These are phyloP conservation scores for Spinibarbus caldwelli DNA, from an alignment of 2,797 vertebrate species.

Conservation along the genomic window DNA sequence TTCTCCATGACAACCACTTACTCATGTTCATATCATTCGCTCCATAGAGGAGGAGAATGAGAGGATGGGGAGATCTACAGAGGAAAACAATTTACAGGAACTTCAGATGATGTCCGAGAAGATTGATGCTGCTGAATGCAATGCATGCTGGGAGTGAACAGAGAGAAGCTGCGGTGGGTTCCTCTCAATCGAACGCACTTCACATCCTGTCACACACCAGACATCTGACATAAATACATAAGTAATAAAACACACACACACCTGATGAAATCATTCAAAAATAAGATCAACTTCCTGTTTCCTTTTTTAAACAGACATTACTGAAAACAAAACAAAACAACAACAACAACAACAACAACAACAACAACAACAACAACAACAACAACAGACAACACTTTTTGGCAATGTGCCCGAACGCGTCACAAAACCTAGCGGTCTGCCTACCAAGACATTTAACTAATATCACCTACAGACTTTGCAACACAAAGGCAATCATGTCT, in stretches of 20 bases:
- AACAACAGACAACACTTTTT: neutral
- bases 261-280: neutral
- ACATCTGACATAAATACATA: slow-evolving; percentile 3
- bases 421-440: neutral
- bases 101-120: slow-evolving; percentile 48
- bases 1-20: slow-evolving; percentile 78
- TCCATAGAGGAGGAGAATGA: neutral
- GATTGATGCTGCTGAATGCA: slow-evolving; percentile 50
- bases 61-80: neutral
- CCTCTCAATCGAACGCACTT: neutral
- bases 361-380: no score
- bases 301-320: neutral
- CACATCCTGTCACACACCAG: slow-evolving; percentile 13
- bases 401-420: neutral
- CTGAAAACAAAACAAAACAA: no score
- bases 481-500: neutral
- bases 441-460: neutral
- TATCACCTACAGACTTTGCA: neutral
- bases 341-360: no score
- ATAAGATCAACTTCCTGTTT: slow-evolving; percentile 10
- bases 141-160: slow-evolving; percentile 61
- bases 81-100: slow-evolving; percentile 45
- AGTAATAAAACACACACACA: neutral
- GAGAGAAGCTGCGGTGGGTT: slow-evolving; percentile 12
- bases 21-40: slow-evolving; percentile 70